Evolutionary conservation across 2,888 invertebrate species (phyloP).

Genomic region (Epirrhoe tristata): DNA sequence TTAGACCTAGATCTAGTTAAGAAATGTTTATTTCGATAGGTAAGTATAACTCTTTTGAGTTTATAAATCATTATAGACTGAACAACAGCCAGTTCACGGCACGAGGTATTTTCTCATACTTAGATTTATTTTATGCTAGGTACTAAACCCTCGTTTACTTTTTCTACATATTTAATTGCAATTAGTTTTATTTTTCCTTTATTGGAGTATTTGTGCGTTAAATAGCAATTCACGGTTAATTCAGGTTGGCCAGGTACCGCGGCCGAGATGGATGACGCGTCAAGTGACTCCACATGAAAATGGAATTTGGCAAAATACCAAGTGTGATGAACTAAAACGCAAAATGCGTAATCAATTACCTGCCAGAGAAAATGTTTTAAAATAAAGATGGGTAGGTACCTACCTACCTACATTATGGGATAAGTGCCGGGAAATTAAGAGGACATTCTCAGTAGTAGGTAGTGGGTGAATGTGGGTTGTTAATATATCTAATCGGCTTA

Average conservation of each 20-base stretch:
- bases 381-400: no score
- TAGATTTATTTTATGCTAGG: neutral
- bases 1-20: no score
- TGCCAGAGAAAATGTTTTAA: constrained; percentile 2
- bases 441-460: no score
- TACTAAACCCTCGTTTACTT: neutral
- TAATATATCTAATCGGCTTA: no score
- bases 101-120: no score
- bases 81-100: neutral
- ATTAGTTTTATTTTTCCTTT: no score
- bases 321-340: constrained; percentile 18
- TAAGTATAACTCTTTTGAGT: neutral
- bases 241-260: constrained; percentile 42
- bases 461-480: no score
- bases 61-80: neutral
- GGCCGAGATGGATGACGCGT: constrained; percentile 47
- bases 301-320: constrained; percentile 33
- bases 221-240: constrained; percentile 49
- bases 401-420: no score
- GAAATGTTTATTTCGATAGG: no score
- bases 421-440: no score
- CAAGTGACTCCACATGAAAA: constrained; percentile 31
- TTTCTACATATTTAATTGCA: no score
- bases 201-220: no score
- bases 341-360: constrained; percentile 14